Evolutionary conservation across 2,113 vertebrate genomes (phyloP), one percentile per base, ranked within the genome.

Genomic region (Gobiocypris rarus): DNA sequence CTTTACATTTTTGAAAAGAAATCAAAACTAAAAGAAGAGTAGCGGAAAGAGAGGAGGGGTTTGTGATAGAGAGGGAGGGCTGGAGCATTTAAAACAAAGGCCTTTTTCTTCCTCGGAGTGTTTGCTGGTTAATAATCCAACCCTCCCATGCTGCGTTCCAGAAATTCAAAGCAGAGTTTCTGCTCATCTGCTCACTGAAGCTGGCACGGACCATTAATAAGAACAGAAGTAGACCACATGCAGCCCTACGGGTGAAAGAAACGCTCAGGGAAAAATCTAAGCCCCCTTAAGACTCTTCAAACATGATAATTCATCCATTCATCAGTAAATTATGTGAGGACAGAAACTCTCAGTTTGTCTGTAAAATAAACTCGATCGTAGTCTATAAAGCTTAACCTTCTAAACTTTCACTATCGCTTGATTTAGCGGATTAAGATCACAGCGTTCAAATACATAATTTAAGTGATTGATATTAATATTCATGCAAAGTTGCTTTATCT

Each of bases 11-110:
- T 89, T 91, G 89, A 91, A 94, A 92, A 93, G 89, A 91, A 92
- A 93, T 93, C 84, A 93, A 92, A 93, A 89, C 84, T 87, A 93
- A 91, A 94, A 92, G 89, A 88, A 76, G 83, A 86, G 90, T 89
- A 75, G 86, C 70, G 81, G 86, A 90, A 89, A 86, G 84, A 83
- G 83, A 86, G 89, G 86, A 86, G 87, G 86, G 84, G 84, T 83
- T 78, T 82, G 81, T 81, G 85, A 85, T 83, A 81, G 78, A 83
- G 77, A 75, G 85, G 84, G 82, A 81, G 48, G 83, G 38, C 81
- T 84, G 71, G 80, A 75, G 83, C 89, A 82, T 85, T 89, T 90
- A 87, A 92, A 92, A 93, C 91, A 93, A 93, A 94, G 89, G 89
- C 78, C 87, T 88, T 90, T 93, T 89, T 92, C 90, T 90, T 77